Conservation (phyloP, 2,888 invertebrate species). For the Sphecodes monilicornis region DNA sequence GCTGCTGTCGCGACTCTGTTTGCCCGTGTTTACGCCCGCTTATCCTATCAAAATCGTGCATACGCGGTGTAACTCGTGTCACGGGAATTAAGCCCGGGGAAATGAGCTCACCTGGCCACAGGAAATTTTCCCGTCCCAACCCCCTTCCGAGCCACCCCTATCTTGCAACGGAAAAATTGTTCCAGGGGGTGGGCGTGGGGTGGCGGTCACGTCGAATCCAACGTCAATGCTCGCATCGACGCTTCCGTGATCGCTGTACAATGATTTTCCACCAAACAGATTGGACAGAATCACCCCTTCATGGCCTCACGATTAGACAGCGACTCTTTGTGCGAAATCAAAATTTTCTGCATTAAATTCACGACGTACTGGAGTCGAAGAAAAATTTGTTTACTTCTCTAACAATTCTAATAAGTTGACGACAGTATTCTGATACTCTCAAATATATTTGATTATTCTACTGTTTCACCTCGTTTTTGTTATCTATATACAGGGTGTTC, state of each 20-base stretch:
- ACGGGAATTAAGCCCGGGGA: conserved; percentile 48
- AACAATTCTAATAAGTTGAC: no score
- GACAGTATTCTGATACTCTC: no score
- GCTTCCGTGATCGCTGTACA: background rate
- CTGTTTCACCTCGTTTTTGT: no score
- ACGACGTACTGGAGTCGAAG: no score
- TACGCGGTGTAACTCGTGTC: conserved; percentile 49
- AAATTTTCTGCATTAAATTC: background rate
- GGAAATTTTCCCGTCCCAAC: conserved; percentile 4
- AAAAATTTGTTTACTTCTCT: no score
- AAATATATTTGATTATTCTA: no score
- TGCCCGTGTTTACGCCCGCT: conserved; percentile 56
- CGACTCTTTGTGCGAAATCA: background rate
- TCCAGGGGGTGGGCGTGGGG: background rate
- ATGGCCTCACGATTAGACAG: background rate
- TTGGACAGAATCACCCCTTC: background rate
- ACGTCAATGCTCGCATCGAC: conserved; percentile 4
- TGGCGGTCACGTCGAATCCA: conserved; percentile 1
- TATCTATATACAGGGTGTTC: no score
- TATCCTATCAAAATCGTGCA: conserved; percentile 64
- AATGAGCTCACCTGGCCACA: conserved; percentile 21
- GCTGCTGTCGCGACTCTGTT: conserved; percentile 47
- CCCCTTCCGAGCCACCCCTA: background rate
- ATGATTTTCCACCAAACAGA: background rate
- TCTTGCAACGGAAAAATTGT: background rate